Conservation (phyloP, 2,113 vertebrate genomes). For the Triplophysa tibetana region DNA sequence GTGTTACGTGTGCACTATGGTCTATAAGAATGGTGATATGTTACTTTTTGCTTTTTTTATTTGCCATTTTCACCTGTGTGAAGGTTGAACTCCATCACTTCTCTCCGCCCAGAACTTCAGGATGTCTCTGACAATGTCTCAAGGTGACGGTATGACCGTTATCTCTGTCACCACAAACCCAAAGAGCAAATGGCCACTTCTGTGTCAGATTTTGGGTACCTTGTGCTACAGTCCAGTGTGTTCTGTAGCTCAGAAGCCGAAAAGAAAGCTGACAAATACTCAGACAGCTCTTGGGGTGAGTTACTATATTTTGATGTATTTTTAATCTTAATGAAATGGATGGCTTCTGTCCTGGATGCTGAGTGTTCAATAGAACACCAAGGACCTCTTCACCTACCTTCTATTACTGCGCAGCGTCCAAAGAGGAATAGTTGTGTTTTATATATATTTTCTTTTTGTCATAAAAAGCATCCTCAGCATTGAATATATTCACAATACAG, state of each 20-base stretch:
- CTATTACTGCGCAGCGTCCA: too few relatives aligned
- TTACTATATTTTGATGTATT: neutral
- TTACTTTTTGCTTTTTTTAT: too few relatives aligned
- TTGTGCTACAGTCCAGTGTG: slow-evolving; percentile 66
- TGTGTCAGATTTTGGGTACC: slow-evolving; percentile 63
- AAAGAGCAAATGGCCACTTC: slow-evolving; percentile 56
- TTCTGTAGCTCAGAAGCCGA: slow-evolving; percentile 56
- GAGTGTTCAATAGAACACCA: too few relatives aligned
- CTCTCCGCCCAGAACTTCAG: slow-evolving; percentile 4
- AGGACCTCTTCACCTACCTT: too few relatives aligned
- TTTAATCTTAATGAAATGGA: too few relatives aligned
- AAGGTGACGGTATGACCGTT: slow-evolving; percentile 61
- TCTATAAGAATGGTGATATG: neutral
- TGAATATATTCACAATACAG: too few relatives aligned
- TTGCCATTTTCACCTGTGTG: neutral
- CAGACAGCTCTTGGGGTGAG: slow-evolving; percentile 67
- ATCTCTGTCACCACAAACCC: slow-evolving; percentile 61
- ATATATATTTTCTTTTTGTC: too few relatives aligned
- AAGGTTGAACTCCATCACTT: neutral
- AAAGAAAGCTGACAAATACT: slow-evolving; percentile 25
- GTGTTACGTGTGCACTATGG: neutral
- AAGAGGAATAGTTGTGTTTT: too few relatives aligned
- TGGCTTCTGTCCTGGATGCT: too few relatives aligned
- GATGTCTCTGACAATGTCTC: slow-evolving; percentile 64
- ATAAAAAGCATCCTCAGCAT: too few relatives aligned